Conservation (phyloP, 2,888 invertebrate genomes). For the Atrina japonica region DNA sequence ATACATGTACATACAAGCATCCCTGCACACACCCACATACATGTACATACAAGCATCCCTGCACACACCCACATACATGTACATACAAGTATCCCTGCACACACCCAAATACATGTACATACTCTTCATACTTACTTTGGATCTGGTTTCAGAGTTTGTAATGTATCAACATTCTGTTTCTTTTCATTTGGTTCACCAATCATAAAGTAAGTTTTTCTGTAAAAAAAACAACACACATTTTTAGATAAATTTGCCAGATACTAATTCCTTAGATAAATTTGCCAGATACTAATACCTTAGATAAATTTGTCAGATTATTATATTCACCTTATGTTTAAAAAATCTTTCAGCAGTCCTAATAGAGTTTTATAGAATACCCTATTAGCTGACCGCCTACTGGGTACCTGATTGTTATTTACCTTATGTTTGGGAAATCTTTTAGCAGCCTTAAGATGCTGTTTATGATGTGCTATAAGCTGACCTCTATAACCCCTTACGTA, state of each 20-base stretch:
- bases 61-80: no score
- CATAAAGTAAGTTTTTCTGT: slow-evolving; percentile 78
- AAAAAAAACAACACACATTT: slow-evolving; percentile 31
- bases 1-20: no score
- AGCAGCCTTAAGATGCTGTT: slow-evolving; percentile 76
- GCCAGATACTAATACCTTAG: no score
- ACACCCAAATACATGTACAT: no score
- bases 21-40: no score
- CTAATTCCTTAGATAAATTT: no score
- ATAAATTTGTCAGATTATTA: no score
- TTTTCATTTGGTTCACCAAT: slow-evolving; percentile 78
- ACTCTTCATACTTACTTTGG: slow-evolving; percentile 74
- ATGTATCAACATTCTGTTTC: slow-evolving; percentile 70
- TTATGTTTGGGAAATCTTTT: slow-evolving; percentile 77
- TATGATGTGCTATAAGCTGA: slow-evolving; percentile 78
- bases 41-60: no score
- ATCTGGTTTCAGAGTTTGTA: slow-evolving; percentile 71
- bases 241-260: slow-evolving; percentile 1
- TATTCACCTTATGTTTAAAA: slow-evolving; percentile 76
- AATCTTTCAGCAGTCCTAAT: slow-evolving; percentile 72
- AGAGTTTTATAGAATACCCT: slow-evolving; percentile 79
- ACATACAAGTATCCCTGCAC: no score
- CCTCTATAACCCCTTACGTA: no score
- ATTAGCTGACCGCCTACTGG: slow-evolving; percentile 79
- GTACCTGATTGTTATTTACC: slow-evolving; percentile 66